These are phyloP conservation scores for Hofmannophila pseudospretella DNA, from an alignment of 2,888 invertebrate genomes.

Conservation along the genomic window DNA sequence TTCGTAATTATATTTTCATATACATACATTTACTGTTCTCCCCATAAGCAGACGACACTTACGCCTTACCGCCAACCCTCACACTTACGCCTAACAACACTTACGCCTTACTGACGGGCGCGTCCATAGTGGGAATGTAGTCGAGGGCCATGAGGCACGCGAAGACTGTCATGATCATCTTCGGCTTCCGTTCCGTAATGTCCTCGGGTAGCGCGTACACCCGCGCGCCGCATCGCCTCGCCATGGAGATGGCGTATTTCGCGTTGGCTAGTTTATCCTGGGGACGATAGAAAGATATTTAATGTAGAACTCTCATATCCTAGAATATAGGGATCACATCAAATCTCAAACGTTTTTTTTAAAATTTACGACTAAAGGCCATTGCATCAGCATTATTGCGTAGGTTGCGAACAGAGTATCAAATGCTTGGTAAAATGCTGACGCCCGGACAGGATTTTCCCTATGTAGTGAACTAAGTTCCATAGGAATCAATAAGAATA, in stretches of 20 bases:
- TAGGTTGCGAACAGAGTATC: no score
- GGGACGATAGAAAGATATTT: no score
- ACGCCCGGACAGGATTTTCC: no score
- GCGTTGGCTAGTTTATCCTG: slow-evolving; percentile 97
- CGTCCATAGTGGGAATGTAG: slow-evolving; percentile 93
- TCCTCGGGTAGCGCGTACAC: slow-evolving; percentile 99
- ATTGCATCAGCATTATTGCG: no score
- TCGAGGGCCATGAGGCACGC: slow-evolving; percentile 99
- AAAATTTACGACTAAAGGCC: no score
- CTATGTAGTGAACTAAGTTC: no score
- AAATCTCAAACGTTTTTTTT: background rate
- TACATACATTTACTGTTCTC: background rate
- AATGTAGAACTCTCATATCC: background rate
- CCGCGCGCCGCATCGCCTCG: slow-evolving; percentile 96
- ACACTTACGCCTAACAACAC: slow-evolving; percentile 45
- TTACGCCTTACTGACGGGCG: slow-evolving; percentile 52
- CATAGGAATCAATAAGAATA: no score
- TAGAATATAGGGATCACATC: background rate
- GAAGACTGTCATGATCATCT: slow-evolving; percentile 99
- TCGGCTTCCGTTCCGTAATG: slow-evolving; percentile 97
- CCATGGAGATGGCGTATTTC: slow-evolving; percentile 99
- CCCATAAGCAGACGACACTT: background rate
- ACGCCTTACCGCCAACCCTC: background rate
- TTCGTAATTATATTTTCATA: no score
- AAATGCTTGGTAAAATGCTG: no score